Evolutionary conservation across 1,140 invertebrate genomes (phyloP).

Genomic region (Lasioglossum baleicum): DNA sequence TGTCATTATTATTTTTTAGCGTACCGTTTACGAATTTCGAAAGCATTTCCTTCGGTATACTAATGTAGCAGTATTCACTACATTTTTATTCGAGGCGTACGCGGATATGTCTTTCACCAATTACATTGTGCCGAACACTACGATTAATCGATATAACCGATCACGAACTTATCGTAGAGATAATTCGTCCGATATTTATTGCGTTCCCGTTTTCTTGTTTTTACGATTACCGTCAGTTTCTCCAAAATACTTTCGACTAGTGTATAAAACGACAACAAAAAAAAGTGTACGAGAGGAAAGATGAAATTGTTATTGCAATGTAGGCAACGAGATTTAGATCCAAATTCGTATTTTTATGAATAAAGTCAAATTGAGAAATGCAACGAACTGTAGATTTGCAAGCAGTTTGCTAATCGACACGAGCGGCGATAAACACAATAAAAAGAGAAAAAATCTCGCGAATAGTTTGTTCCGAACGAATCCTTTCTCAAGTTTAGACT

Average conservation of each 20-base stretch:
- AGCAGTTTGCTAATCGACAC: neutral
- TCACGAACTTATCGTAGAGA: conserved; percentile 15
- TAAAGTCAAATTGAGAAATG: conserved; percentile 61
- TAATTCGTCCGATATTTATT: conserved; percentile 54
- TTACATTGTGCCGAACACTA: conserved; percentile 34
- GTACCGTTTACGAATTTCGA: neutral
- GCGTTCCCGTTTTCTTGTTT: conserved; percentile 35
- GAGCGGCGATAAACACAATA: too few relatives aligned
- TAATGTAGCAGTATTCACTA: conserved; percentile 23
- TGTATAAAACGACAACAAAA: neutral
- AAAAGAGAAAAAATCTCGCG: neutral
- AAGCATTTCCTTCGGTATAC: conserved; percentile 33
- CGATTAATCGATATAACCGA: conserved; percentile 3
- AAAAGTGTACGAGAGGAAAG: neutral
- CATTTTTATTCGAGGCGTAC: neutral
- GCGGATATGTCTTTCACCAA: conserved; percentile 28
- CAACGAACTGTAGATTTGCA: neutral
- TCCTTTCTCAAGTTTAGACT: neutral
- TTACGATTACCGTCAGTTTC: conserved; percentile 20
- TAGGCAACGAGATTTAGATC: conserved; percentile 64
- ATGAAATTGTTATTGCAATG: conserved; percentile 60
- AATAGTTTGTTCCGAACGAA: neutral
- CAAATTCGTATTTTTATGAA: conserved; percentile 73
- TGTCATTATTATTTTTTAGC: conserved; percentile 18
- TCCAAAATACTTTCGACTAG: conserved; percentile 29